phyloP scores from a whole-genome alignment of 2,888 invertebrate genomes.

The Meandrusa payeni region DNA sequence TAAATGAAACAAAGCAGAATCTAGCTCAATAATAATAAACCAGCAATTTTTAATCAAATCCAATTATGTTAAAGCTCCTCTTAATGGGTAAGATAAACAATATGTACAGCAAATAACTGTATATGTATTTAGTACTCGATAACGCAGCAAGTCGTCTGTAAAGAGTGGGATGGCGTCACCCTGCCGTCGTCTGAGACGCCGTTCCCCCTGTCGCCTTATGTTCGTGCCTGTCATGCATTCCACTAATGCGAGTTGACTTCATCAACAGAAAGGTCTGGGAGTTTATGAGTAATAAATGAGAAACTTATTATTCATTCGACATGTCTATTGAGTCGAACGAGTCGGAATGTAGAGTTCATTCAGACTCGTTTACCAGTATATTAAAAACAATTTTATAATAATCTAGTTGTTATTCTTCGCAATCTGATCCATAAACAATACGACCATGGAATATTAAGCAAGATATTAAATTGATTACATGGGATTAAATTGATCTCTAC shows the following conservation, averaged over 20 bases:
- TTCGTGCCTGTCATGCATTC: slow-evolving; percentile 19
- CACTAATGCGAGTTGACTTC: slow-evolving; percentile 18
- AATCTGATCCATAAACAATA: no score
- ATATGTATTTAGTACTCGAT: slow-evolving; percentile 25
- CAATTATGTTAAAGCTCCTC: neutral
- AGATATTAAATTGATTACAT: no score
- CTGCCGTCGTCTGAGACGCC: slow-evolving; percentile 31
- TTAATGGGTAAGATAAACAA: slow-evolving; percentile 1
- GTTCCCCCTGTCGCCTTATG: slow-evolving; percentile 45
- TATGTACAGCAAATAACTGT: slow-evolving; percentile 2
- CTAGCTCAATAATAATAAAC: no score
- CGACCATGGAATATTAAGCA: no score
- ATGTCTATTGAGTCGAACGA: no score
- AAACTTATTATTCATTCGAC: slow-evolving; percentile 19
- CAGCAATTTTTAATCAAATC: no score
- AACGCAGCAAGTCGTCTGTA: slow-evolving; percentile 32
- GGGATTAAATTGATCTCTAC: no score
- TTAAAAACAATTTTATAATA: no score
- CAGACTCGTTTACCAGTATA: no score
- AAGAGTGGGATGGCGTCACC: slow-evolving; percentile 31
- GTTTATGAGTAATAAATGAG: slow-evolving; percentile 16
- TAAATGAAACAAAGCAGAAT: no score
- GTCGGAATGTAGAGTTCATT: no score
- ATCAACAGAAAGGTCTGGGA: slow-evolving; percentile 9
- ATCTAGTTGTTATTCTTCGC: no score